These are phyloP conservation scores for Grallaria varia DNA, from an alignment of 2,113 vertebrate genomes.

Conservation along the genomic window DNA sequence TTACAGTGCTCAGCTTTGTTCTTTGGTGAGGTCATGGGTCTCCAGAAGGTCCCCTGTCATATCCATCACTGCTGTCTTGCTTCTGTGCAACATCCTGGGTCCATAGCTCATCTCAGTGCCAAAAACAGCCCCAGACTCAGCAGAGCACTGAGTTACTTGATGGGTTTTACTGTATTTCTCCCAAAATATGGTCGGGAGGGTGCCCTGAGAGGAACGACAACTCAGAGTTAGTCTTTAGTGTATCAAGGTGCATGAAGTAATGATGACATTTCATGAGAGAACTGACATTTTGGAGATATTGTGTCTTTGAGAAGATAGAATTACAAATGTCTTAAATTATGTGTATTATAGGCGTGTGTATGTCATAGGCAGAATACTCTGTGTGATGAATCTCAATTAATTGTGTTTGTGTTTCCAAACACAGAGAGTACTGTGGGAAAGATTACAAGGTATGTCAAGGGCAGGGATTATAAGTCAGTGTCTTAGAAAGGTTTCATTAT, in stretches of 20 bases:
- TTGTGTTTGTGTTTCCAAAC: background rate
- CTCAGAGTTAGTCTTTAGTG: background rate
- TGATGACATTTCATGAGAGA: background rate
- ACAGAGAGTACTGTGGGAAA: background rate
- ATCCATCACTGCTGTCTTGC: background rate
- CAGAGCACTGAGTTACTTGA: background rate
- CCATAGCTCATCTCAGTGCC: background rate
- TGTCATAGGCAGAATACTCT: background rate
- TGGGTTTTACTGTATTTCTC: background rate
- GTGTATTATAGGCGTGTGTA: accelerated
- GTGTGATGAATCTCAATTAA: background rate
- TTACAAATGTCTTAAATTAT: background rate
- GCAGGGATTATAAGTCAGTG: background rate
- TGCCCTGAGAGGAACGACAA: background rate
- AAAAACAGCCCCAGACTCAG: accelerated
- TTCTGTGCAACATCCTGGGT: background rate
- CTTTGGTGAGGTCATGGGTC: background rate
- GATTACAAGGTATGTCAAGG: background rate
- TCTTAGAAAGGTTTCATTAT: background rate
- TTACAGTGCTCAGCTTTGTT: background rate
- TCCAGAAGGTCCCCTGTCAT: accelerated
- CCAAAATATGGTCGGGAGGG: accelerated
- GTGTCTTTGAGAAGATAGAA: background rate
- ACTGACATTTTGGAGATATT: background rate
- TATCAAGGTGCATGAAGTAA: background rate